These are phyloP conservation scores for Chloropsis cyanopogon DNA, from an alignment of 2,113 vertebrate species.

Conservation along the genomic window DNA sequence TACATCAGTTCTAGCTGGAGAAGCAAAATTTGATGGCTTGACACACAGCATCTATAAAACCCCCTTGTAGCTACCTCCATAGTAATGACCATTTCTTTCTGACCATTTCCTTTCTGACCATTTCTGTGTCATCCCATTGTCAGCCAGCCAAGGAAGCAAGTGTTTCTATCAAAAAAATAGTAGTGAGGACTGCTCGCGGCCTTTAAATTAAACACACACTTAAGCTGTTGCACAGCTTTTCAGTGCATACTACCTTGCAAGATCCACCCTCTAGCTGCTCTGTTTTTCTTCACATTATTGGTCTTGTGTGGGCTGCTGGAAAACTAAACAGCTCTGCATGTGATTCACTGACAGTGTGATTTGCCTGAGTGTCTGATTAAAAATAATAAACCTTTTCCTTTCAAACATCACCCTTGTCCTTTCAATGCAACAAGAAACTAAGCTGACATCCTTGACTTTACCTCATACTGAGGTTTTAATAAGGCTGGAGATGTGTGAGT, in stretches of 20 bases:
- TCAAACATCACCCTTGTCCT: background rate
- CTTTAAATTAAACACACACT: background rate
- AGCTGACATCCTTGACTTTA: conserved; percentile 19
- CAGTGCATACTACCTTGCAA: background rate
- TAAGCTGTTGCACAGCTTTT: background rate
- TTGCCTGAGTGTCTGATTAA: background rate
- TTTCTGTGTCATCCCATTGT: background rate
- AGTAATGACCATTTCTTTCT: background rate
- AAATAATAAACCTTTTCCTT: conserved; percentile 22
- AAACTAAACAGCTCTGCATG: background rate
- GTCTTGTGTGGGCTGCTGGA: background rate
- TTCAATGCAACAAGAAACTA: background rate
- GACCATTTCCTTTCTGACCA: too few species aligned
- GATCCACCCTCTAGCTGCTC: background rate
- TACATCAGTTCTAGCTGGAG: background rate
- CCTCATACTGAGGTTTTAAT: conserved; percentile 30
- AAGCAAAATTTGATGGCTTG: background rate
- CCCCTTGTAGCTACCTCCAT: background rate
- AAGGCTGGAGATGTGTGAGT: conserved; percentile 10
- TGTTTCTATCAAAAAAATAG: background rate
- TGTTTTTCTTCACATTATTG: background rate
- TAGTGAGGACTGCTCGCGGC: background rate
- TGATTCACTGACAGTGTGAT: background rate
- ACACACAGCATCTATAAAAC: background rate
- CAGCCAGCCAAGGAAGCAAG: background rate